Conservation (phyloP, 2,113 vertebrate genomes). For the Phylloscopus whistleri region DNA sequence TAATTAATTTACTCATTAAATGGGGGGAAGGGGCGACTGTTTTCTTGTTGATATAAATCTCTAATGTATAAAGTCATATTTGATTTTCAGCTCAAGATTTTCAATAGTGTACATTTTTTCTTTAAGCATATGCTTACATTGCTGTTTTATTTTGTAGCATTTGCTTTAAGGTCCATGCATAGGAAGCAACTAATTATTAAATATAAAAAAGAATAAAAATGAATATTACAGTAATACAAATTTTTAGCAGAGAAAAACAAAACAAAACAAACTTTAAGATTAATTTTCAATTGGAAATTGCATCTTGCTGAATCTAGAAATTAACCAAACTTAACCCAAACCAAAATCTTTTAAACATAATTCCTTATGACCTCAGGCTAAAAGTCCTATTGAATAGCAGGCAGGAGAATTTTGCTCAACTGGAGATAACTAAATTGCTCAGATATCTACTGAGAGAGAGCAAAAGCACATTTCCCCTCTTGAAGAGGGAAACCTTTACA, state of each 20-base stretch:
- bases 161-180: neutral
- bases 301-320: neutral
- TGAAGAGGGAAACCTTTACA: neutral
- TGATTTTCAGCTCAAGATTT: neutral
- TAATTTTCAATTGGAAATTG: neutral
- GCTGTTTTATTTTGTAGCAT: neutral
- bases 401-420: neutral
- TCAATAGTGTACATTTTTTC: neutral
- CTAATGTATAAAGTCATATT: neutral
- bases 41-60: neutral
- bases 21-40: rapidly evolving
- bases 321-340: neutral
- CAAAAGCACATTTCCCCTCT: neutral
- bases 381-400: neutral
- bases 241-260: neutral
- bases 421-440: neutral
- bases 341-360: neutral
- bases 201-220: neutral
- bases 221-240: neutral
- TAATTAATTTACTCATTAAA: neutral
- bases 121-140: neutral
- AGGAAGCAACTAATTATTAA: neutral
- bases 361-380: neutral
- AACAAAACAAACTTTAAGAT: neutral
- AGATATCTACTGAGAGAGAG: neutral